Conservation (phyloP, 2,888 invertebrate genomes). For the Trilocha varians region DNA sequence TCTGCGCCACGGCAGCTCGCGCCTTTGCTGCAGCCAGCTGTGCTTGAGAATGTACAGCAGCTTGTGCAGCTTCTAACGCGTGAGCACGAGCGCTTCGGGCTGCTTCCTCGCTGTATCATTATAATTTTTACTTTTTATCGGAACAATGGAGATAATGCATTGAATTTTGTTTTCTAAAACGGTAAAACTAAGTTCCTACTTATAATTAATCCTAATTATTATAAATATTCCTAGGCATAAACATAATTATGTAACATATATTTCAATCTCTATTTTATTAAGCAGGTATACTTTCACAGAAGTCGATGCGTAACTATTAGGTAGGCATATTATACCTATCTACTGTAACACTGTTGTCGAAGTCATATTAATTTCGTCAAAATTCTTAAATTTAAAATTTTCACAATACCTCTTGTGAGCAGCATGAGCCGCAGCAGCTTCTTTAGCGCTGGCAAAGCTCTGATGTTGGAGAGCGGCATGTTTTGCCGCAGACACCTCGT, state of each 20-base stretch:
- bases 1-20: constrained; percentile 80
- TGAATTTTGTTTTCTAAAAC: no score
- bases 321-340: no score
- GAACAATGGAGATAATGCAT: no score
- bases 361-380: no score
- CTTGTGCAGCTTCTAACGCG: constrained; percentile 77
- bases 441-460: constrained; percentile 81
- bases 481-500: constrained; percentile 81
- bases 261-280: no score
- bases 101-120: constrained; percentile 74
- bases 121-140: neutral
- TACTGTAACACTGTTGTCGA: no score
- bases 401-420: constrained; percentile 67
- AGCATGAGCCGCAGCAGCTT: constrained; percentile 77
- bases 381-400: no score
- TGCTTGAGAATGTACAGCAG: constrained; percentile 79
- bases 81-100: constrained; percentile 78
- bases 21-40: constrained; percentile 80
- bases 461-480: constrained; percentile 81
- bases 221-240: no score
- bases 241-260: no score
- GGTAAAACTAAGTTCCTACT: neutral
- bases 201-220: no score
- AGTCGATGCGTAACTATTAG: no score
- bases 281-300: no score